A percentile compares a stretch with the other conserved stretches of the same genome.
These are phyloP conservation scores for Lepidotrigona ventralis DNA, from an alignment of 1,140 invertebrate genomes.

Conservation along the genomic window DNA sequence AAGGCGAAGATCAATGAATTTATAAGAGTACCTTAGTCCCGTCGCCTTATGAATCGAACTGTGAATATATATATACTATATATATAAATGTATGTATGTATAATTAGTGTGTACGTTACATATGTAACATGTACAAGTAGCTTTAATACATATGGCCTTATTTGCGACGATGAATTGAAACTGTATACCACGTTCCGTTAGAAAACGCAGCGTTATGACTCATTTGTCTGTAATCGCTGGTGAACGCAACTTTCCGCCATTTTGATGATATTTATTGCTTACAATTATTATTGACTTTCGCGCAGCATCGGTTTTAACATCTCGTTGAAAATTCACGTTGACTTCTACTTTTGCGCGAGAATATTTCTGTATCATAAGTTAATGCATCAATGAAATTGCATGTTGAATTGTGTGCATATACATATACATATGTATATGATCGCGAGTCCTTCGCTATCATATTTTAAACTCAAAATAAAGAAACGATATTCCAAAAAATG, in stretches of 20 bases:
- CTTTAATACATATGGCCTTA: constrained; percentile 51
- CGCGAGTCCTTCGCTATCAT: background rate
- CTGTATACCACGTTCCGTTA: constrained; percentile 18
- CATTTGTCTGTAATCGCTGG: constrained; percentile 27
- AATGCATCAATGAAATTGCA: background rate
- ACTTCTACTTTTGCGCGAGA: background rate
- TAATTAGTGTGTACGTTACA: constrained; percentile 27
- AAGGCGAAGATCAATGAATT: constrained; percentile 9
- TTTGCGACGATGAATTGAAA: constrained; percentile 50
- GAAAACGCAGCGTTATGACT: constrained; percentile 40
- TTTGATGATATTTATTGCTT: constrained; percentile 12
- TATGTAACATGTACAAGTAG: constrained; percentile 29
- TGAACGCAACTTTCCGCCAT: constrained; percentile 22
- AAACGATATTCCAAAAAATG: background rate
- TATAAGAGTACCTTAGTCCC: constrained; percentile 26
- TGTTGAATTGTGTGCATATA: background rate
- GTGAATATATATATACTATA: constrained; percentile 32
- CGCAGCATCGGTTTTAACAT: background rate
- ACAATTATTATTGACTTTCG: constrained; percentile 5
- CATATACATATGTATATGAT: background rate
- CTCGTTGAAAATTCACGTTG: background rate
- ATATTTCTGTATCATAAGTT: background rate
- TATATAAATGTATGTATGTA: constrained; percentile 16
- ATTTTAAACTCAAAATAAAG: background rate
- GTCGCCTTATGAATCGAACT: constrained; percentile 16